These are phyloP conservation scores for Phalacrocorax aristotelis DNA, from an alignment of 2,113 vertebrate genomes.

Conservation along the genomic window DNA sequence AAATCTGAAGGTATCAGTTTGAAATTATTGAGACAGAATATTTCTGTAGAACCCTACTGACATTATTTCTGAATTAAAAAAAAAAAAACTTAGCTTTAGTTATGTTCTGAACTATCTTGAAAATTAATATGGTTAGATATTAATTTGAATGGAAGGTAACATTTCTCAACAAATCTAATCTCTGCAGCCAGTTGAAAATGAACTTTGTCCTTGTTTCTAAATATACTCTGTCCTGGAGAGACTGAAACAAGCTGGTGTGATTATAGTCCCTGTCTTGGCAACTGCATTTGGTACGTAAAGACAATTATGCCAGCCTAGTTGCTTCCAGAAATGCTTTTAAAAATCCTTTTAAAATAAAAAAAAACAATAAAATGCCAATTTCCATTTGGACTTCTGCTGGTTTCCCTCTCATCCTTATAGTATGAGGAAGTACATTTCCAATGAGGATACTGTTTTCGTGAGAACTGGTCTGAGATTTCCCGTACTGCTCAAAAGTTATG, in stretches of 20 bases:
- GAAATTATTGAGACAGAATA: neutral
- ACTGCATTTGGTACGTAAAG: neutral
- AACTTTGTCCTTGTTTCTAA: constrained; percentile 1
- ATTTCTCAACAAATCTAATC: neutral
- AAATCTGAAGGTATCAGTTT: neutral
- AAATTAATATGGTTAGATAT: neutral
- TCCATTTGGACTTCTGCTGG: neutral
- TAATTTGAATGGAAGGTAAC: neutral
- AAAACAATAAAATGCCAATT: neutral
- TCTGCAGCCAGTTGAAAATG: neutral
- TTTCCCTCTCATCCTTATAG: neutral
- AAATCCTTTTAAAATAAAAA: neutral
- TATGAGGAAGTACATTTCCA: neutral
- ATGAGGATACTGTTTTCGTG: neutral
- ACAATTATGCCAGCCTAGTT: neutral
- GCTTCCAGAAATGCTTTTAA: neutral
- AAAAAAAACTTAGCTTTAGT: neutral
- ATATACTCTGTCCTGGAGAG: neutral
- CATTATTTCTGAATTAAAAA: neutral
- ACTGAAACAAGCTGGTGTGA: neutral
- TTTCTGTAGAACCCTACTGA: neutral
- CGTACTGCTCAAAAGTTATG: neutral
- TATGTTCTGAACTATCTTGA: neutral
- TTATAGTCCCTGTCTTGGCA: neutral
- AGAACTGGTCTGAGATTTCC: neutral